Percentiles rank a stretch among this genome's conserved stretches.
Conservation (phyloP, 2,888 invertebrate genomes). For the Anthoptus insignis region DNA sequence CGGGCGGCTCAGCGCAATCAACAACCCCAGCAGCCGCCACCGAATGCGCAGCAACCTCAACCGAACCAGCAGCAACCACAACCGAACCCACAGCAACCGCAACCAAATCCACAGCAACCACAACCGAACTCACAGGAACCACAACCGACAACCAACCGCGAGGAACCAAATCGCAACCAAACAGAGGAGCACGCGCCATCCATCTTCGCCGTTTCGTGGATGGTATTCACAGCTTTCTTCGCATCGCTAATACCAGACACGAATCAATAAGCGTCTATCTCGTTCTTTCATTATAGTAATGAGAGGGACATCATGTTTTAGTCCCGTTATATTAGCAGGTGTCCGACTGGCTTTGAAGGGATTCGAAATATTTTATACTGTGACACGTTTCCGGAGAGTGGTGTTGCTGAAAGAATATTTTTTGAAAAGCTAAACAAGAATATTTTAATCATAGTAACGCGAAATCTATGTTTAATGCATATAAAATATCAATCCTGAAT, state of each 20-base stretch:
- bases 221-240: conserved; percentile 97
- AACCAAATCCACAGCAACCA: conserved; percentile 36
- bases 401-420: not conserved
- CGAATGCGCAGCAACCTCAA: not conserved
- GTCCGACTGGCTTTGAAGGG: not conserved
- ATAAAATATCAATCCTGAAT: too few relatives aligned
- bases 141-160: conserved; percentile 44
- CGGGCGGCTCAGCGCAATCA: conserved; percentile 8
- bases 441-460: too few relatives aligned
- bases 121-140: conserved; percentile 39
- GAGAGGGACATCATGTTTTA: conserved; percentile 1
- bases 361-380: not conserved
- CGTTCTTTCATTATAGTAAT: not conserved
- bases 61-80: conserved; percentile 37
- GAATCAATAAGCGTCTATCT: conserved; percentile 67
- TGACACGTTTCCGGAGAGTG: not conserved
- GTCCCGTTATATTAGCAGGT: not conserved
- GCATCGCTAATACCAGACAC: conserved; percentile 97
- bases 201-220: conserved; percentile 93
- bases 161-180: conserved; percentile 57
- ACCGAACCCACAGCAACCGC: conserved; percentile 24
- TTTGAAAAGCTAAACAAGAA: not conserved
- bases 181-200: conserved; percentile 60
- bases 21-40: conserved; percentile 15
- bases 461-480: too few relatives aligned